Conservation (phyloP, 2,113 vertebrate genomes). For the Aphelocoma coerulescens region DNA sequence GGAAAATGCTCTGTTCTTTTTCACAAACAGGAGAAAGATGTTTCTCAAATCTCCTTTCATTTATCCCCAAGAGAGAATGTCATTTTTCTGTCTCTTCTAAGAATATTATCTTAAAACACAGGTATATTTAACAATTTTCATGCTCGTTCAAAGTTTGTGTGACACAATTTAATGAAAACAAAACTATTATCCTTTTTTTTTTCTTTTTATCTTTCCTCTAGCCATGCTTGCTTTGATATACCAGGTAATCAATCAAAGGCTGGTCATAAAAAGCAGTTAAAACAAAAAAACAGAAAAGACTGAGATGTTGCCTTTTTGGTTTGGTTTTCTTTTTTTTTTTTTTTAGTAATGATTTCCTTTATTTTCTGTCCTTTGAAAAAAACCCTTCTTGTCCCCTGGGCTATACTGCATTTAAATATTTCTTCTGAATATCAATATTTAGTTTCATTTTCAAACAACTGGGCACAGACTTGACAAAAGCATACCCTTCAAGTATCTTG, state of each 20-base stretch:
- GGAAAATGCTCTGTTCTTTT: not conserved
- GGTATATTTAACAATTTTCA: not conserved
- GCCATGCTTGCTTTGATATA: not conserved
- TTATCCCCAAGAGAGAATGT: not conserved
- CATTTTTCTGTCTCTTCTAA: not conserved
- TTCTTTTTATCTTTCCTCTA: constrained; percentile 16
- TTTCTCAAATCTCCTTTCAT: not conserved
- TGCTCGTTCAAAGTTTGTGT: not conserved
- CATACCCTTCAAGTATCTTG: not conserved
- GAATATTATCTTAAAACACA: not conserved
- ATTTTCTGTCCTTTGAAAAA: not conserved
- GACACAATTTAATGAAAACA: not conserved
- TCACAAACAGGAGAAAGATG: not conserved
- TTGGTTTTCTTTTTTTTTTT: not conserved
- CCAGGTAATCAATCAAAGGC: not conserved
- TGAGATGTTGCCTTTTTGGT: not conserved
- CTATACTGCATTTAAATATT: not conserved
- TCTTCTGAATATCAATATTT: constrained; percentile 6
- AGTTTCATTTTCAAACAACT: not conserved
- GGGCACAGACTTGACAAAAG: not conserved
- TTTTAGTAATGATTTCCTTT: not conserved
- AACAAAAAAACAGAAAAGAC: not conserved
- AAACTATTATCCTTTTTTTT: not conserved
- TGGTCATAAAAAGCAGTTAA: not conserved
- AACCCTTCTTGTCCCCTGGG: not conserved